Percentiles rank a stretch among this genome's conserved stretches.
These are phyloP conservation scores for Myiozetetes cayanensis DNA, from an alignment of 2,113 vertebrate genomes.

Conservation along the genomic window DNA sequence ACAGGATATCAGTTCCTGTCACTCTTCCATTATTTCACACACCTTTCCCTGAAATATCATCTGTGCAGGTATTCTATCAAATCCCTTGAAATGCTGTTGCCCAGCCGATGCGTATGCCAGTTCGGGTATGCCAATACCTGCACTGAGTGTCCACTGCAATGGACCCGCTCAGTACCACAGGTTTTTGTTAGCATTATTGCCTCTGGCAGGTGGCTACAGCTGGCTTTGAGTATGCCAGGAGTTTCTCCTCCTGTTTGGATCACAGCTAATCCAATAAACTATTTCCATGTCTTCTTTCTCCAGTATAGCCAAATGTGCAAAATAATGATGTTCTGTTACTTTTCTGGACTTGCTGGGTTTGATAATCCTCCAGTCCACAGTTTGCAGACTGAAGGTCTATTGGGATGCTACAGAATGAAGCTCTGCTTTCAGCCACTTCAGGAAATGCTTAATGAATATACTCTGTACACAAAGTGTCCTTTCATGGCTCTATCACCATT, in stretches of 20 bases:
- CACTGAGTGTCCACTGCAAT: not conserved
- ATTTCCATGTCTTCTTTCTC: not conserved
- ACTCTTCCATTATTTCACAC: not conserved
- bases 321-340: not conserved
- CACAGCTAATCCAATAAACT: not conserved
- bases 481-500: not conserved
- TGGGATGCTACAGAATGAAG: constrained; percentile 1
- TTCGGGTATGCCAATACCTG: not conserved
- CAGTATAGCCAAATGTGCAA: not conserved
- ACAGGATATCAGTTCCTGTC: not conserved
- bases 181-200: not conserved
- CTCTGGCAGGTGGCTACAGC: not conserved
- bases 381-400: not conserved
- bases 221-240: not conserved
- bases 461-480: not conserved
- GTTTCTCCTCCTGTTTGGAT: not conserved
- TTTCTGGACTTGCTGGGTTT: not conserved
- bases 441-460: not conserved
- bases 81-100: not conserved
- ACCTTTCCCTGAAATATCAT: not conserved
- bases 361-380: not conserved
- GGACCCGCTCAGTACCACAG: not conserved
- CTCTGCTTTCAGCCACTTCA: not conserved
- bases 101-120: not conserved
- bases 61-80: not conserved